Evolutionary conservation across 2,797 vertebrate species (phyloP), one percentile per base, ranked within the genome.

Genomic region (Hoplostethus mediterraneus): DNA sequence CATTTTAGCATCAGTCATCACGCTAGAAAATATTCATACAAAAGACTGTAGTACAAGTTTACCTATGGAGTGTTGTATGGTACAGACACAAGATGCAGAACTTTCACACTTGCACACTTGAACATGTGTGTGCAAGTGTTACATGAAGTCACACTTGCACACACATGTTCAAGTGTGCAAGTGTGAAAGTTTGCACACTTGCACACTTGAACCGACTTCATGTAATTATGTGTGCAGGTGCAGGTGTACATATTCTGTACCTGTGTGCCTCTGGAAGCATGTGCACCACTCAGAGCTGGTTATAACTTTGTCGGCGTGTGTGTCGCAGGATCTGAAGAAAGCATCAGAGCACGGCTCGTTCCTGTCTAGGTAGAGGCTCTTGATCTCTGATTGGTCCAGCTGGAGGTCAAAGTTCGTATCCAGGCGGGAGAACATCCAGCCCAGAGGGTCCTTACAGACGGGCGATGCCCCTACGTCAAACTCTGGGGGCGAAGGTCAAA

Each of bases 231-330:
- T 47, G 21, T 54, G 17, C 25, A 42, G 9, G 33, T 21, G 38
- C 6, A n/a, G 48, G 25, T 38, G 33, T 51, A 33, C 42, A 42
- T 44, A 83, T 94, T 28, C 33, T 36, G 33, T 8, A 97, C 95
- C 91, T 96, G 96, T 91, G 95, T 97, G 96, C 79, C 96, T 97
- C 90, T 99, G 98, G 92, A 99, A 99, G 89, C 98, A 98, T 40
- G 96, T 97, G 90, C 97, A 99, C 98, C 98, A 99, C 79, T 99
- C 97, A 13, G 96, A 97, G 90, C 97, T 98, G 85, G 95, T 97
- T 90, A 99, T 95, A 62, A 96, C 92, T 73, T 94, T 95, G 90
- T 99, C 96, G 13, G 78, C 90, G 75, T 95, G 97, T 0, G 95
- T 94, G 81, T 99, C 97, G 70, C 98, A 99, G 10, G 97, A 97